Base-by-base conservation (phyloP, 2,797 vertebrate species). In the Thripadectes ignobilis region DNA sequence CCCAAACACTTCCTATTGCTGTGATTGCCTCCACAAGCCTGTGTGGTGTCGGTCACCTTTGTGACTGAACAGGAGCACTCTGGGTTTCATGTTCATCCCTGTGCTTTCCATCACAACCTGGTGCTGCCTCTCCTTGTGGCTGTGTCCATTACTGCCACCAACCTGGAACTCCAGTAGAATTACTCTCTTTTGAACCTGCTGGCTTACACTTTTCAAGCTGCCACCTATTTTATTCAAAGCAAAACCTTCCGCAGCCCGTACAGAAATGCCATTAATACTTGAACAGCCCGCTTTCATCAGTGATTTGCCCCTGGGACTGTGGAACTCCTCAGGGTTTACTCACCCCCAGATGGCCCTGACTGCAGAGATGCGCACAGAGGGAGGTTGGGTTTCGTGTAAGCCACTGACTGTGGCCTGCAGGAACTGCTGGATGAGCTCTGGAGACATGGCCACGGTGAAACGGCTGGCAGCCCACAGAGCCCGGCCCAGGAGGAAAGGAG, bases 281-380 rank as follows among this genome's bases (percentile, higher is more conserved):
- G 32, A 74, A 77, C 27, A 14, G 7, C 41, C 2, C 4, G 24
- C 22, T 29, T 54, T 57, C 18, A 3, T 21, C 38, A 32, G 24
- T 22, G 12, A 48, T 30, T 46, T 11, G 2, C 5, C 27, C 52
- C 45, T 8, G 34, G 23, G 21, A 49, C 12, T 58, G 23, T 17
- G 58, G 29, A 48, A 3, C 2, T 16, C 11, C 67, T 78, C 17
- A 4, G 59, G 62, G 36, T 14, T 52, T 67, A 91, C 99, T 98
- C 96, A 99, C 99, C 99, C 99, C 99, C 99, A 99, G 96, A 99
- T 99, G 93, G 99, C 99, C 88, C 99, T 98, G 93, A 99, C 99
- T 4, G 99, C 99, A 15, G 99, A 99, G 95, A 99, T 99, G 29
- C 99, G 98, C 66, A 99, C 99, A 2, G 99, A 99, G 20, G 99